Conservation (phyloP, 2,113 vertebrate genomes). For the Sciurus niger region DNA sequence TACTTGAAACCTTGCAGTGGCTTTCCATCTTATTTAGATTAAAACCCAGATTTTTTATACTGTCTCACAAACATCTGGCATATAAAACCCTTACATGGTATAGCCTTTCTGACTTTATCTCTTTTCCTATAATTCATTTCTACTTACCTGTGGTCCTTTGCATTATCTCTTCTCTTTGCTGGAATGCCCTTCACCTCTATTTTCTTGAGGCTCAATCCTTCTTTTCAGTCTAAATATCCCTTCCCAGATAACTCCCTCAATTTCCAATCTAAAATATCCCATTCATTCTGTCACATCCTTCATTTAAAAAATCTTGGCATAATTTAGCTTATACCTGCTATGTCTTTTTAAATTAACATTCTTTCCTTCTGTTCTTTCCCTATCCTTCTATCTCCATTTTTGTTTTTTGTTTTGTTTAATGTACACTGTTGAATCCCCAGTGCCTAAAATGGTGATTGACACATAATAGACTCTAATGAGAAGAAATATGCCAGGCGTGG, state of each 20-base stretch:
- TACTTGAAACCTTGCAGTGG: neutral
- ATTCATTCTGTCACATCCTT: neutral
- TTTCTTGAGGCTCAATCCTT: neutral
- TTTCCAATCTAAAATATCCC: neutral
- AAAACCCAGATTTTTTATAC: neutral
- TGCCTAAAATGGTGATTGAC: neutral
- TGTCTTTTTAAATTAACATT: neutral
- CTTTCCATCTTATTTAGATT: neutral
- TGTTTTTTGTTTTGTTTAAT: neutral
- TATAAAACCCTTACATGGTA: neutral
- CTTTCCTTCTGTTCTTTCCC: neutral
- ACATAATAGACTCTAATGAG: neutral
- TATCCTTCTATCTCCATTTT: fast-evolving
- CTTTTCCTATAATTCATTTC: neutral
- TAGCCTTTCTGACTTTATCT: neutral
- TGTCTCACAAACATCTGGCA: neutral
- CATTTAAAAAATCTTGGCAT: neutral
- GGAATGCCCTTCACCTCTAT: neutral
- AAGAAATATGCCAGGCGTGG: neutral
- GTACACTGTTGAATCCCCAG: neutral
- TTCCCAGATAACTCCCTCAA: neutral
- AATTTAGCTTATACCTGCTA: neutral
- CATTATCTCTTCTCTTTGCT: neutral
- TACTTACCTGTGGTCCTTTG: neutral
- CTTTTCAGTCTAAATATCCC: neutral